These are phyloP conservation scores for Andrena minutula DNA, from an alignment of 2,888 invertebrate species.

Conservation along the genomic window DNA sequence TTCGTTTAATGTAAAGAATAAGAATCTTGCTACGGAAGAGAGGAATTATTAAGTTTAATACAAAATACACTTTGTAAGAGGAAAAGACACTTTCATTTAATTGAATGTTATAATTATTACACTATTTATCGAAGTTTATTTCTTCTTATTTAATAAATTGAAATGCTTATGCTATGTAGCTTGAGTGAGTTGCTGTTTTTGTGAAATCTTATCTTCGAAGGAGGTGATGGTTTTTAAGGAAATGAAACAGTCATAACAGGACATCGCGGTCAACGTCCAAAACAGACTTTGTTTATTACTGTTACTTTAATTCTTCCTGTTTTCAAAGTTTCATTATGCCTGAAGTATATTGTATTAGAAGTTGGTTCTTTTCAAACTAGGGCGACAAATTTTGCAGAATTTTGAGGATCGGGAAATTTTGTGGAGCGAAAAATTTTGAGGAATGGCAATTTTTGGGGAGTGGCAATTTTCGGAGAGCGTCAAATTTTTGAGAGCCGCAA, in stretches of 20 bases:
- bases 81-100: not conserved
- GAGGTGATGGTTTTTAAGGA: not conserved
- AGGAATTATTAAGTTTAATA: not conserved
- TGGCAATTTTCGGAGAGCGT: no score
- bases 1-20: not conserved
- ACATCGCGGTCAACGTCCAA: constrained; percentile 30
- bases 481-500: no score
- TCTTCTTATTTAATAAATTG: not conserved
- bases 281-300: not conserved
- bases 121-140: not conserved
- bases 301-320: constrained; percentile 13
- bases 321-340: not conserved
- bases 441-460: no score
- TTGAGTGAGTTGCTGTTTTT: not conserved
- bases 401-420: no score
- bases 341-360: not conserved
- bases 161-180: not conserved
- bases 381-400: no score
- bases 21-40: not conserved
- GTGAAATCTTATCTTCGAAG: not conserved
- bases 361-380: not conserved
- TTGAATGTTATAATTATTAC: not conserved
- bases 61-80: not conserved
- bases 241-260: constrained; percentile 9
- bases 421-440: no score